phyloP scores from a whole-genome alignment of 2,113 vertebrate species.

The Anseranas semipalmata region DNA sequence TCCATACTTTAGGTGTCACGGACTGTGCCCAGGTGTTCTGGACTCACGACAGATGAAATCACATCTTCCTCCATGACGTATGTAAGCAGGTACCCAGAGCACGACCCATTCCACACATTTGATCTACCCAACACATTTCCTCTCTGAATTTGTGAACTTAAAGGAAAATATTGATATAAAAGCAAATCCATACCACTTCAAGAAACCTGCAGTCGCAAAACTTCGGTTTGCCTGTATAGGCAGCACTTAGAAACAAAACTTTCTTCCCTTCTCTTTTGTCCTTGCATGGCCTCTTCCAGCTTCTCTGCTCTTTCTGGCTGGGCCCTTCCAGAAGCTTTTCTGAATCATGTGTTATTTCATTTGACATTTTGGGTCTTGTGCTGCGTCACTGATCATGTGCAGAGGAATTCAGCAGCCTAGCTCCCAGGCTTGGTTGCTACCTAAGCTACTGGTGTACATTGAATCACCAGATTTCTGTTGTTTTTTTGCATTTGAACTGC shows the following conservation, averaged over 20 bases:
- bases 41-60: not conserved
- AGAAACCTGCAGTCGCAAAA: not conserved
- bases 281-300: not conserved
- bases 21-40: too few relatives aligned
- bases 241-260: not conserved
- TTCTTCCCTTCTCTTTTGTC: not conserved
- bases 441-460: not conserved
- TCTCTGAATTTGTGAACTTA: not conserved
- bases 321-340: not conserved
- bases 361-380: slow-evolving; percentile 38
- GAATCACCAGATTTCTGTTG: not conserved
- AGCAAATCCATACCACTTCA: not conserved
- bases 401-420: not conserved
- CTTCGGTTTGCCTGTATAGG: not conserved
- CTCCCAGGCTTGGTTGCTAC: not conserved
- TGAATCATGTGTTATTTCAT: slow-evolving; percentile 34
- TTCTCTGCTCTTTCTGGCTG: not conserved
- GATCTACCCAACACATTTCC: not conserved
- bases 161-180: not conserved
- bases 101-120: fast-evolving
- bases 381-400: not conserved
- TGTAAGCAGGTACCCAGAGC: not conserved
- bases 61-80: not conserved
- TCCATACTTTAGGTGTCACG: not conserved
- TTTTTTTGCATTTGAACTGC: not conserved